Evolutionary conservation across 2,888 invertebrate genomes (phyloP), one percentile per base, ranked within the genome.

Genomic region (Fragum fragum): DNA sequence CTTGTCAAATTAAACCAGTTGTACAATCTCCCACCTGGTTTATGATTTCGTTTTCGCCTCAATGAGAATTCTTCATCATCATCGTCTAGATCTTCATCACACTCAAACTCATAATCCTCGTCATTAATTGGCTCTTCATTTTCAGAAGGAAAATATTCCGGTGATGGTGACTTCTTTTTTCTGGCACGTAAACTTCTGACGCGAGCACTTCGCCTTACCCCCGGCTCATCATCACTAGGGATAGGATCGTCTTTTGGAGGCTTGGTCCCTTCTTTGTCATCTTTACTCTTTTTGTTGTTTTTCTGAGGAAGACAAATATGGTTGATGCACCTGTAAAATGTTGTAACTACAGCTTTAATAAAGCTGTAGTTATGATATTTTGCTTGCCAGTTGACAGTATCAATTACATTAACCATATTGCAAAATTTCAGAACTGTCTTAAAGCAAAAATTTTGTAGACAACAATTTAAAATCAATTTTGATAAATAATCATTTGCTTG

Each of bases 121-220:
- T 77, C 78, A 23, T 76, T 76, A 59, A 76, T 16, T 18, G 28
- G 26, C 14, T 29, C 42, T 23, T 86, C 85, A 11, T 80, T 28
- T 18, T 83, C 86, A 55, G 79, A 81, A 1, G 85, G 83, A n/a
- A 86, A 29, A 55, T 66, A 83, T 16, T 83, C 86, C 9, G 83
- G 86, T 21, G 83, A 79, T 32, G 86, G 86, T 9, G 82, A 80
- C 61, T 84, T 88, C 61, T 79, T 74, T 42, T 66, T 66, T 53
- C 81, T 61, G 39, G 83, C 80, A 9, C 79, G 59, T 68, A 86
- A 47, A 18, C 70, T 82, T 42, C 79, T 76, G 3, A 89, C 89
- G 11, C 89, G 75, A 28, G 78, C 74, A 79, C 89, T 89, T 29
- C 89, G 57, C 21, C 89, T 72, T 23, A 81, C 87, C 14, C 73